Evolutionary conservation across 2,113 vertebrate species (phyloP).

Genomic region (Brachypodius melanocephalos): DNA sequence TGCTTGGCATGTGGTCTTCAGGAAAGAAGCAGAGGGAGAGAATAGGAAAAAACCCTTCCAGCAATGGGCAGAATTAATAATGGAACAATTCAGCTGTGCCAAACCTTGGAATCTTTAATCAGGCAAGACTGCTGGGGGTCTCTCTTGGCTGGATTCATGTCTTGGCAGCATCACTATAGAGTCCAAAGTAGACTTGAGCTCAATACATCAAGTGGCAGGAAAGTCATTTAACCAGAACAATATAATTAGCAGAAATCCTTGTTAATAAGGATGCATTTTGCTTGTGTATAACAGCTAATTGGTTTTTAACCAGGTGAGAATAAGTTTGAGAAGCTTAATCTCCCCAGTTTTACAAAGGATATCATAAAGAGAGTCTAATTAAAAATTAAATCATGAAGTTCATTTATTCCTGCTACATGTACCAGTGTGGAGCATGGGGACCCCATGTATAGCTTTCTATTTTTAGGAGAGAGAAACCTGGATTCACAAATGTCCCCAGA

Average conservation of each 20-base stretch:
- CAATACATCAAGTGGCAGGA: background rate
- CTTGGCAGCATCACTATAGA: background rate
- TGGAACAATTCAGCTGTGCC: background rate
- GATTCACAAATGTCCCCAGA: background rate
- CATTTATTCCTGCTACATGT: constrained; percentile 15
- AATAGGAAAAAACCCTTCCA: background rate
- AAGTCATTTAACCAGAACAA: constrained; percentile 7
- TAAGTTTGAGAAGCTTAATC: constrained; percentile 12
- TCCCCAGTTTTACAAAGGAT: constrained; percentile 17
- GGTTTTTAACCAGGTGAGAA: constrained; percentile 44
- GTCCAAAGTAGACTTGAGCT: background rate
- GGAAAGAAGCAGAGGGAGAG: background rate
- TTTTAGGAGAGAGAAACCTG: constrained; percentile 3
- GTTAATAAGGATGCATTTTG: background rate
- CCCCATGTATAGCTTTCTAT: background rate
- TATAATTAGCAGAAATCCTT: constrained; percentile 19
- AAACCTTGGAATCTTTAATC: background rate
- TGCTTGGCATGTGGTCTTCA: background rate
- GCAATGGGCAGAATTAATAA: background rate
- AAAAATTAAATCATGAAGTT: background rate
- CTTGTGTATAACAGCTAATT: constrained; percentile 22
- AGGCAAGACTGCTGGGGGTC: background rate
- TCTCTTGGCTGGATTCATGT: background rate
- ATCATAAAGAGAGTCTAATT: background rate
- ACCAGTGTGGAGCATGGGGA: background rate